Evolutionary conservation across 1,140 invertebrate species (phyloP), one percentile per base, ranked within the genome.

Genomic region (Drosophila guanche): DNA sequence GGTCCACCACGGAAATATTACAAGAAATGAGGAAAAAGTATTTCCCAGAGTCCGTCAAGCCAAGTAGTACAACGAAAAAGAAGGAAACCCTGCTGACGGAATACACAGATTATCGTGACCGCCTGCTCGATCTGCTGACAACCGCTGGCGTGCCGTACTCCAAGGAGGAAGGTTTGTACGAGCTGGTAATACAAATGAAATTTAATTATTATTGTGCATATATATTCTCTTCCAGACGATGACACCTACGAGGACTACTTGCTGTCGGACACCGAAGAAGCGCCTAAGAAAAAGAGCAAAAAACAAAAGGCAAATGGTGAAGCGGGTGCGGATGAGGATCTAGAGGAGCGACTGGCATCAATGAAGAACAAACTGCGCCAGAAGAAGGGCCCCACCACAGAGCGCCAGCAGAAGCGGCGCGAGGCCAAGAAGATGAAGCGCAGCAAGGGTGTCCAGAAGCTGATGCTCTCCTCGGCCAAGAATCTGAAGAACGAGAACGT

Each of bases 291-390:
- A 10, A 85, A 80, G 20, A 47, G 14, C 0, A 71, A 66, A 22
- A 65, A 73, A 10, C 10, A 37, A 4, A 81, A 67, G 0, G 12
- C 50, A 45, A 56, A 61, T n/a, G 10, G 14, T 2, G 40, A 59
- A 7, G 10, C 50, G 7, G 33, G 53, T 2, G 29, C 42, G n/a
- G 51, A 72, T 7, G 81, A 78, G 37, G 80, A 91, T n/a, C 63
- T 91, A 4, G 70, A 90, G 25, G 84, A 89, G 8, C 80, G 89
- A 5, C 70, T 91, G 25, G 81, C 83, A 3, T 88, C 83, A 6
- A 91, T 91, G 7, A 90, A 89, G 10, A 91, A 91, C 60, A 91
- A 91, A 71, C 52, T 91, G 7, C 78, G 91, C 5, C 76, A 89
- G 7, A 91, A 91, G 46, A 91, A 91, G 41, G 45, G 66, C 0